Conservation (phyloP, 2,888 invertebrate genomes). For the Parelbella ahira region DNA sequence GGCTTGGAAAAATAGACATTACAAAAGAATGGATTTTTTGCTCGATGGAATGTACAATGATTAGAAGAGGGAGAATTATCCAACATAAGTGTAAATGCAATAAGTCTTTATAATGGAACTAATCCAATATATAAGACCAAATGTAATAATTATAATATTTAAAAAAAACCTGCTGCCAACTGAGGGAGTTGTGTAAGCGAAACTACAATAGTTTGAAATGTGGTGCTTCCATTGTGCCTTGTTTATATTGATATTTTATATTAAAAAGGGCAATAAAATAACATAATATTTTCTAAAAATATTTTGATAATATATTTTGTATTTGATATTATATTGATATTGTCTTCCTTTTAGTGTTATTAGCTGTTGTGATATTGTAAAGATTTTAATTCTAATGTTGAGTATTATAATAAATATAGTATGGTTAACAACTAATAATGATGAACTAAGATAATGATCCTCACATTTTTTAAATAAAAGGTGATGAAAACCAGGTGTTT, state of each 20-base stretch:
- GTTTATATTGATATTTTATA: constrained; percentile 25
- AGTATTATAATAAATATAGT: no score
- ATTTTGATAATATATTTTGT: constrained; percentile 29
- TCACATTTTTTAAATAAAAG: no score
- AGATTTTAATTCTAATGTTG: constrained; percentile 33
- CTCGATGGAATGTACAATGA: constrained; percentile 95
- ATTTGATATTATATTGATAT: constrained; percentile 32
- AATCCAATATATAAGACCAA: constrained; percentile 3
- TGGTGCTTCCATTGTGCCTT: constrained; percentile 50
- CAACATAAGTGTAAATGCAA: no score
- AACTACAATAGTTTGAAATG: constrained; percentile 6
- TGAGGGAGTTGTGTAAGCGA: not conserved
- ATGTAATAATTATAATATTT: not conserved
- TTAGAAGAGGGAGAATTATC: constrained; percentile 46
- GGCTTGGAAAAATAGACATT: constrained; percentile 92
- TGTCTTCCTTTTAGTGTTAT: constrained; percentile 39
- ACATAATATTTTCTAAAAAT: constrained; percentile 24
- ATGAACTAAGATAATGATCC: no score
- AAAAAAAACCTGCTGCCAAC: no score
- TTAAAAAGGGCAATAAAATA: constrained; percentile 26
- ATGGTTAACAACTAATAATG: no score
- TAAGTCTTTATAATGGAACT: not conserved
- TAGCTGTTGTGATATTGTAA: constrained; percentile 47
- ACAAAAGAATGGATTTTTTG: constrained; percentile 92
- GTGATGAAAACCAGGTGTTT: no score